Evolutionary conservation across 2,888 invertebrate species (phyloP), one percentile per base, ranked within the genome.

Genomic region (Drosophila monieri): DNA sequence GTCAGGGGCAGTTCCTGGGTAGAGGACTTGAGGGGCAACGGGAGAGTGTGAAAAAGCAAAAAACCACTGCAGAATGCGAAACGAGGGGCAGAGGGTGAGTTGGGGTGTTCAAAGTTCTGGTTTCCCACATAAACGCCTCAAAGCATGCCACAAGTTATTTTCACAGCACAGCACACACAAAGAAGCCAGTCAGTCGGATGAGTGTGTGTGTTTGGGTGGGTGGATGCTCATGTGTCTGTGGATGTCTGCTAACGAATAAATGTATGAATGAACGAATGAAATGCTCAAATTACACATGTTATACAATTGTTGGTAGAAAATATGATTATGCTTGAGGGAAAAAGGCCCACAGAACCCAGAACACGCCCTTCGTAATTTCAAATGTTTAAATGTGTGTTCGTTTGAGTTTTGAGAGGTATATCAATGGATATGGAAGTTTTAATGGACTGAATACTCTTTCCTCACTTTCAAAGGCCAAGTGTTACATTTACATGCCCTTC

Each of bases 131-230:
- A 58, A 79, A 67, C 73, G 85, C 83, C 85, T 87, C 72, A 77
- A 81, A 81, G 88, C 83, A 87, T 78, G 83, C 83, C 79, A 87
- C 88, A 83, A 83, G 83, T 81, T 81, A 85, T 85, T 78, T 75
- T 52, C 78, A 69, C 73, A 66, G 61, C 48, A 62, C 65, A 69
- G 60, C 58, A 54, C 48, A 58, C 55, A 57, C 23, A 30, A 44
- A 52, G 51, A 23, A 9, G 37, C 64, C 62, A 60, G 43, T 52
- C 77, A 74, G 61, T 73, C 44, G 65, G 60, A 43, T 55, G 74
- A 49, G 57, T 52, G 61, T 54, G 49, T 62, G 30, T 32, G 58
- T 32, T 0, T 47, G 60, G 58, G 41, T 55, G 75, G 52, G 57
- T 52, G 61, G 51, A 43, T 65, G 30, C 23, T 58, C 46, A 48